These are phyloP conservation scores for Lamprologus ornatipinnis DNA, from an alignment of 2,113 vertebrate genomes.

Conservation along the genomic window DNA sequence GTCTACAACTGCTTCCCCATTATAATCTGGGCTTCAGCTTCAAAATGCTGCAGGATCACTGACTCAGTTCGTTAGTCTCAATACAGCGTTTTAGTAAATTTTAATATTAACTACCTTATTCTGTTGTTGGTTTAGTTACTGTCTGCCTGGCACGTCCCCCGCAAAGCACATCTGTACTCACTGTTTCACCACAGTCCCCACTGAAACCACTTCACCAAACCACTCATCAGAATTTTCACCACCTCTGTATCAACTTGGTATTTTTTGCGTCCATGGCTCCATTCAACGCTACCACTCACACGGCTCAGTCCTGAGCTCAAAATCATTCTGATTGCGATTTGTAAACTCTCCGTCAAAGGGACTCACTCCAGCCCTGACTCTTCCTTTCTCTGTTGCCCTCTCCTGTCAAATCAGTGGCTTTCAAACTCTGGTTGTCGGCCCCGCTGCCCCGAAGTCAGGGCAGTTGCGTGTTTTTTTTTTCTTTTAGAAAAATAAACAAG, in stretches of 20 bases:
- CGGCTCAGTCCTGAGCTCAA: neutral
- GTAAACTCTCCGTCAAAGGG: neutral
- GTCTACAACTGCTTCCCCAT: neutral
- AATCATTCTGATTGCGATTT: neutral
- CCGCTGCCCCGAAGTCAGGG: rapidly evolving
- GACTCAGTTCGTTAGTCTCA: neutral
- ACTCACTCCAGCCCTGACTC: neutral
- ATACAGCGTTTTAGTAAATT: neutral
- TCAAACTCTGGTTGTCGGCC: neutral
- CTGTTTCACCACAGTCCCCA: neutral
- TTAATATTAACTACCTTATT: neutral
- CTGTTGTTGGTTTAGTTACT: neutral
- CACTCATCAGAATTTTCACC: neutral
- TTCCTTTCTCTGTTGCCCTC: neutral
- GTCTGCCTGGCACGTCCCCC: neutral
- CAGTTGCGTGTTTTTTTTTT: rapidly evolving
- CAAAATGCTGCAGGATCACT: neutral
- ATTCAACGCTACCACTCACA: neutral
- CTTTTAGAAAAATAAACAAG: neutral
- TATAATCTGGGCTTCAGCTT: neutral
- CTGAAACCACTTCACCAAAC: neutral
- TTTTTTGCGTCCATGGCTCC: neutral
- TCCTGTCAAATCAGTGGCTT: neutral
- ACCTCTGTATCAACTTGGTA: neutral
- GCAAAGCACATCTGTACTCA: neutral